A percentile compares a stretch with the other conserved stretches of the same genome.
These are phyloP conservation scores for Harpalus rubripes DNA, from an alignment of 2,888 invertebrate genomes.

Conservation along the genomic window DNA sequence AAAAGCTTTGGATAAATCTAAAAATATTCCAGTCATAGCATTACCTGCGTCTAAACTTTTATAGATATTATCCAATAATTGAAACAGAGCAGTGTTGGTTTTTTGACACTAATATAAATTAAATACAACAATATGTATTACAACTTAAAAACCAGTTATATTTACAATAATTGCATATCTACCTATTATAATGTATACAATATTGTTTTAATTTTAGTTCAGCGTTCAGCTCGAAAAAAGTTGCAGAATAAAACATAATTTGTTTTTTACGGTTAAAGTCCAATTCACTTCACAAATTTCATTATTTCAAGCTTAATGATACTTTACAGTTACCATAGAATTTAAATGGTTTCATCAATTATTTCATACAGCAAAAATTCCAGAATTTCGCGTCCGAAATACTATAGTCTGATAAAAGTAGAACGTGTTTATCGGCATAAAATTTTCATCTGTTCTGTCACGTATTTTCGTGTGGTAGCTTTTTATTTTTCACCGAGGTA, in stretches of 20 bases:
- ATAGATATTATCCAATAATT: no score
- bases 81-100: no score
- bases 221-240: background rate
- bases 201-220: background rate
- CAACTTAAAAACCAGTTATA: no score
- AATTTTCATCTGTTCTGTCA: slow-evolving; percentile 1
- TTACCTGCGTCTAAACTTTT: no score
- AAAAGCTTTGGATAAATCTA: no score
- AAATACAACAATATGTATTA: no score
- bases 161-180: background rate
- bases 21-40: no score
- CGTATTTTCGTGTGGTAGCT: background rate
- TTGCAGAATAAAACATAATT: background rate
- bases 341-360: slow-evolving; percentile 45
- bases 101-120: no score
- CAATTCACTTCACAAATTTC: slow-evolving; percentile 15
- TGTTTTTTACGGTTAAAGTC: background rate
- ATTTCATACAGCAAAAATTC: slow-evolving; percentile 36
- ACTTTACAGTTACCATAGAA: slow-evolving; percentile 42
- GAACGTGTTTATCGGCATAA: slow-evolving; percentile 44
- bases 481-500: background rate
- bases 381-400: slow-evolving; percentile 35
- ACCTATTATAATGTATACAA: background rate
- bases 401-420: slow-evolving; percentile 53
- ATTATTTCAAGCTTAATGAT: slow-evolving; percentile 30